These are phyloP conservation scores for Ianthella basta DNA, from an alignment of 37 sponge, comb jelly and placozoan genomes.

Conservation along the genomic window DNA sequence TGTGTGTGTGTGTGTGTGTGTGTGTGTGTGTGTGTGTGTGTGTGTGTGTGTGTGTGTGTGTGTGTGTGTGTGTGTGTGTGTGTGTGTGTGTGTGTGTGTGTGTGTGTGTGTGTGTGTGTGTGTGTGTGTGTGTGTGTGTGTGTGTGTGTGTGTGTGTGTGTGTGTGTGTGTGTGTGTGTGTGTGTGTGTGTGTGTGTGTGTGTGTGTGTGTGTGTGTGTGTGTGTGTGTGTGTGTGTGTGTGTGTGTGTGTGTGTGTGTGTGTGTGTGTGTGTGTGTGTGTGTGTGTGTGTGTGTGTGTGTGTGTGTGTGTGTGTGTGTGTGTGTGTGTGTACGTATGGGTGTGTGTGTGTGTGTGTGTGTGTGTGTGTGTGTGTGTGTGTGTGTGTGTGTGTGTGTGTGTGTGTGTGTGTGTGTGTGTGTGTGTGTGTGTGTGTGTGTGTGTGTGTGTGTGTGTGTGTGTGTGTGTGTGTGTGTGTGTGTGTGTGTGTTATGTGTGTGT, in stretches of 20 bases:
- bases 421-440: background rate
- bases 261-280: constrained; percentile 29
- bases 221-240: constrained; percentile 26
- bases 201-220: constrained; percentile 3
- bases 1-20: too few relatives aligned
- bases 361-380: too few relatives aligned
- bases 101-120: too few relatives aligned
- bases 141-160: too few relatives aligned
- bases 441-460: background rate
- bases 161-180: too few relatives aligned
- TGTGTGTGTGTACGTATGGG: background rate
- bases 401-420: constrained; percentile 3
- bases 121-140: too few relatives aligned
- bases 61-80: too few relatives aligned
- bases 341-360: background rate
- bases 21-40: too few relatives aligned
- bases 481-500: too few relatives aligned
- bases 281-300: constrained; percentile 16
- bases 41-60: too few relatives aligned
- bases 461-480: background rate
- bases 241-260: constrained; percentile 29
- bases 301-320: constrained; percentile 23
- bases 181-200: background rate
- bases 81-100: too few relatives aligned
- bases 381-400: too few relatives aligned